These are phyloP conservation scores for Pelvicachromis taeniatus DNA, from an alignment of 2,113 vertebrate genomes.

Conservation along the genomic window DNA sequence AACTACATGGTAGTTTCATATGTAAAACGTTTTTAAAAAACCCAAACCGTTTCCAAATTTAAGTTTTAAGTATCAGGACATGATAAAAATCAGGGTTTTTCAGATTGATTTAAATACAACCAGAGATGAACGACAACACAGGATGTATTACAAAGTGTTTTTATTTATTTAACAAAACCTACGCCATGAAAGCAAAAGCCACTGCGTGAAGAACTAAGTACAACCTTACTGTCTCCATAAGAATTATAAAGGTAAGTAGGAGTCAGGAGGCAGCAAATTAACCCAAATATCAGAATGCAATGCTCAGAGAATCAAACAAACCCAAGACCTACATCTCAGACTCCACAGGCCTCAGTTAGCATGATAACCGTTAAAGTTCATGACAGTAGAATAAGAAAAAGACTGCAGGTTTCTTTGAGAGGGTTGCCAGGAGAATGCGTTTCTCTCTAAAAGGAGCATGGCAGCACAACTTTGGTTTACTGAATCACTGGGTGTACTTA, in stretches of 20 bases:
- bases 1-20: neutral
- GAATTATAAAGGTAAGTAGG: neutral
- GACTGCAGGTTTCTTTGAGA: neutral
- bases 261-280: neutral
- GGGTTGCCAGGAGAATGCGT: neutral
- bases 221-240: neutral
- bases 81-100: neutral
- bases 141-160: neutral
- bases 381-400: neutral
- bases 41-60: neutral
- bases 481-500: neutral
- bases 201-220: neutral
- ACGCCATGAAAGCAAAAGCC: neutral
- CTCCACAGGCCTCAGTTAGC: neutral
- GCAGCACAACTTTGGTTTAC: neutral
- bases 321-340: neutral
- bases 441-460: neutral
- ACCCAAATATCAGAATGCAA: neutral
- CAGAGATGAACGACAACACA: neutral
- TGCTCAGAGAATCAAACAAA: neutral
- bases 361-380: neutral
- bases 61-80: neutral
- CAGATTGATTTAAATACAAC: neutral
- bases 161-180: no score
- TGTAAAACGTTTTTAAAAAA: rapidly evolving